These are phyloP conservation scores for Aleiodes sp. DNA, from an alignment of 1,140 invertebrate species.

Conservation along the genomic window DNA sequence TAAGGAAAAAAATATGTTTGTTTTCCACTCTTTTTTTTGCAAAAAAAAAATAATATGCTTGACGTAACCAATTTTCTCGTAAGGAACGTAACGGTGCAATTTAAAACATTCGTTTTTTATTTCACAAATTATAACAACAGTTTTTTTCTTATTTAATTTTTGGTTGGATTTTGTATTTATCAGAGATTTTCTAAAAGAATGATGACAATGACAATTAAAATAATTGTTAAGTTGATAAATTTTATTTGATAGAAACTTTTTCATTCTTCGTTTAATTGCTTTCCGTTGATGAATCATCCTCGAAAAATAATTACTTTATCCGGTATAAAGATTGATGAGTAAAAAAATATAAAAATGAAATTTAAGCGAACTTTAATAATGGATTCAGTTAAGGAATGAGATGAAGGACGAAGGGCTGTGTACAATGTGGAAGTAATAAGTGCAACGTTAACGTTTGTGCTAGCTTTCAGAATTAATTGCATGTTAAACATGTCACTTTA, in stretches of 20 bases:
- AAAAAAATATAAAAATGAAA: slow-evolving; percentile 17
- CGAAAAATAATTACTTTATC: too few species aligned
- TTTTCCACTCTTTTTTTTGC: too few species aligned
- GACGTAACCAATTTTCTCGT: slow-evolving; percentile 41
- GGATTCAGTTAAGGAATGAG: slow-evolving; percentile 38
- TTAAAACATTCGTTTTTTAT: slow-evolving; percentile 39
- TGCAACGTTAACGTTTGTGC: slow-evolving; percentile 64
- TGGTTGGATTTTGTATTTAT: slow-evolving; percentile 29
- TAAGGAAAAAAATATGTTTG: too few species aligned
- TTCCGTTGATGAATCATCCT: too few species aligned
- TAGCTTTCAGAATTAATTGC: slow-evolving; percentile 65
- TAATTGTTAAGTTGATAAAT: slow-evolving; percentile 15
- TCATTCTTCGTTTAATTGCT: too few species aligned
- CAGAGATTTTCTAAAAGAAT: not conserved
- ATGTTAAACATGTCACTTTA: slow-evolving; percentile 66
- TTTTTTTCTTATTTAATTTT: slow-evolving; percentile 37
- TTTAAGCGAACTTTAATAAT: slow-evolving; percentile 29
- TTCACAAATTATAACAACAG: slow-evolving; percentile 41
- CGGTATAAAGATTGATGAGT: too few species aligned
- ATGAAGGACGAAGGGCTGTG: slow-evolving; percentile 56
- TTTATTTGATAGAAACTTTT: not conserved
- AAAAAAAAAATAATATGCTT: slow-evolving; percentile 39
- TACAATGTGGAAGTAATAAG: slow-evolving; percentile 63
- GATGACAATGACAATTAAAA: not conserved
- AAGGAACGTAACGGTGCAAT: slow-evolving; percentile 52